phyloP scores from a whole-genome alignment of 2,113 vertebrate species.

The Myrmophylax atrothorax region DNA sequence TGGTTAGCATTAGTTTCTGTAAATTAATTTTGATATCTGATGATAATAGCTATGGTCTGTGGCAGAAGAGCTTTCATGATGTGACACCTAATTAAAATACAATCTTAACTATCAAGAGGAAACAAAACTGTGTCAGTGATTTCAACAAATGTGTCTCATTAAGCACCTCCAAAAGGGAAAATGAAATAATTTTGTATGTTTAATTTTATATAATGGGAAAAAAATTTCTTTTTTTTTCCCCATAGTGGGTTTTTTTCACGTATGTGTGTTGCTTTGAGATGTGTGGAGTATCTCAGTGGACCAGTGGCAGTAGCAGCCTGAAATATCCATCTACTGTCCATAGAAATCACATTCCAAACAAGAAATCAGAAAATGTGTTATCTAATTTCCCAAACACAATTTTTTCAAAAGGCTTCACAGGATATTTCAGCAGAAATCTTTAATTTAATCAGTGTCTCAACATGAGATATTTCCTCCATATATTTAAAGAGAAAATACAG shows the following conservation, averaged over 20 bases:
- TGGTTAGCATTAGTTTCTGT: conserved; percentile 35
- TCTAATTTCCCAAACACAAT: background rate
- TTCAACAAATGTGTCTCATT: conserved; percentile 30
- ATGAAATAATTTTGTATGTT: background rate
- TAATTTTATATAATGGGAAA: conserved; percentile 20
- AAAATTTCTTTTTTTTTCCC: background rate
- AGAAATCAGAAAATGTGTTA: background rate
- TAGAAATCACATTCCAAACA: background rate
- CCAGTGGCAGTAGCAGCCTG: background rate
- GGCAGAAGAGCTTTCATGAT: conserved; percentile 48
- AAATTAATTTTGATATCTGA: conserved; percentile 61
- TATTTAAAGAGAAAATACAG: background rate
- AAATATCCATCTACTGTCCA: background rate
- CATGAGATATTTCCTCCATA: background rate
- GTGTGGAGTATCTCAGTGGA: background rate
- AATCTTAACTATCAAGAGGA: conserved; percentile 40
- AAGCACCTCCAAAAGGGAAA: conserved; percentile 21
- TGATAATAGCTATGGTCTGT: conserved; percentile 32
- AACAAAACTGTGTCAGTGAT: conserved; percentile 41
- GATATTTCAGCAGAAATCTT: background rate
- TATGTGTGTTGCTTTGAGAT: background rate
- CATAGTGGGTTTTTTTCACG: background rate
- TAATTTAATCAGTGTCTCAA: background rate
- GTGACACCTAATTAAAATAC: conserved; percentile 56
- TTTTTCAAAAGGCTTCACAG: background rate